Percentiles rank a stretch among this genome's conserved stretches.
Conservation (phyloP, 2,797 vertebrate genomes). For the Danio aesculapii region DNA sequence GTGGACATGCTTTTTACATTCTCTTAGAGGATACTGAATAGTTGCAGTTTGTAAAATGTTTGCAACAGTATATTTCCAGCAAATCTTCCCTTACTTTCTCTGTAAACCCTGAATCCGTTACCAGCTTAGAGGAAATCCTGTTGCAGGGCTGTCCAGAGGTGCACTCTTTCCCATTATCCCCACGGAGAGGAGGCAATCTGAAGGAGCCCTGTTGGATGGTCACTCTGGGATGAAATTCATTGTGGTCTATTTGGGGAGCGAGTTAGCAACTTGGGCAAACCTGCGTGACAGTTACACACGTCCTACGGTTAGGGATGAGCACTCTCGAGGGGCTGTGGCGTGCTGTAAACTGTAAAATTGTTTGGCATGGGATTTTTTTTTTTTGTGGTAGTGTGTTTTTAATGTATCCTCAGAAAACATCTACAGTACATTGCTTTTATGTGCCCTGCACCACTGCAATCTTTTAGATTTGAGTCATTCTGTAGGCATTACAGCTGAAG, state of each 20-base stretch:
- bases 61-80: slow-evolving; percentile 1
- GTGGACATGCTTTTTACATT: not conserved
- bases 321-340: slow-evolving; percentile 7
- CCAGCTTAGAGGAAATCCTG: slow-evolving; percentile 18
- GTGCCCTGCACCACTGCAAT: not conserved
- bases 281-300: slow-evolving; percentile 26
- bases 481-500: slow-evolving; percentile 1
- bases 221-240: slow-evolving; percentile 24
- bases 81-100: slow-evolving; percentile 10
- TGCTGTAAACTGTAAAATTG: slow-evolving; percentile 36
- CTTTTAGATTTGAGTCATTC: not conserved
- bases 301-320: slow-evolving; percentile 28
- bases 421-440: not conserved
- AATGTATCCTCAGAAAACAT: slow-evolving; percentile 6
- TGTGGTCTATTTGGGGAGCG: slow-evolving; percentile 19
- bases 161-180: slow-evolving; percentile 36
- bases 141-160: slow-evolving; percentile 4
- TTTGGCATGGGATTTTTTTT: slow-evolving; percentile 1
- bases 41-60: not conserved
- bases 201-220: not conserved
- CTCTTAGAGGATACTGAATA: not conserved
- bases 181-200: slow-evolving; percentile 26
- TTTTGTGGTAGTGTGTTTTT: slow-evolving; percentile 16
- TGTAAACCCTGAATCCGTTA: slow-evolving; percentile 1
- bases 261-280: slow-evolving; percentile 20